phyloP scores from a whole-genome alignment of 2,797 vertebrate genomes.

The Lepilemur ruficaudatus region DNA sequence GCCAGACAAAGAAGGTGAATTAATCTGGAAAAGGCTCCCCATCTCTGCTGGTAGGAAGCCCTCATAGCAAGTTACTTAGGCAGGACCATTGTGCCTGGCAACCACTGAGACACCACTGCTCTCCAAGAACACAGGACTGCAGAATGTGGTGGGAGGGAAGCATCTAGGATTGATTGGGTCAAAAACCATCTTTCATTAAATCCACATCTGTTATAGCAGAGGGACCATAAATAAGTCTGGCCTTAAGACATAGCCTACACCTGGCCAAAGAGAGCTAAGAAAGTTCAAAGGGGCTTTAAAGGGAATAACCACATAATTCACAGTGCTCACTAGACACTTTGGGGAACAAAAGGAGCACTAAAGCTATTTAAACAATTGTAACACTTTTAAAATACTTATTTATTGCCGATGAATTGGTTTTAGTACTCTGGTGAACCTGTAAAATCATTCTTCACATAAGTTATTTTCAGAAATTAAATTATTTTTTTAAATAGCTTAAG shows the following conservation, averaged over 20 bases:
- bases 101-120: neutral
- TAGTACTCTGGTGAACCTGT: neutral
- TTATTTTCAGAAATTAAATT: slow-evolving; percentile 31
- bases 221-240: neutral
- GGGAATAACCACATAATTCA: neutral
- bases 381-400: neutral
- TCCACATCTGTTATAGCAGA: neutral
- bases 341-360: neutral
- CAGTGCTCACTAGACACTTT: neutral
- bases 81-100: neutral
- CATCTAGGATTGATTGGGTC: neutral
- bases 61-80: neutral
- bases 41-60: neutral
- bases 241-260: neutral
- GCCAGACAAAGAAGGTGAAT: neutral
- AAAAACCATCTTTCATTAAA: neutral
- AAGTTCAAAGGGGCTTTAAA: neutral
- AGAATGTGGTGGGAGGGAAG: too few relatives aligned
- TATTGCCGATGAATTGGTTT: neutral
- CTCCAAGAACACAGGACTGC: neutral
- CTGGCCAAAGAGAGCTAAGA: neutral
- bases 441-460: neutral
- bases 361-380: neutral
- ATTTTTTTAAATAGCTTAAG: neutral
- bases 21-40: neutral